Conservation (phyloP, 2,113 vertebrate species). For the Megatriorchis doriae region DNA sequence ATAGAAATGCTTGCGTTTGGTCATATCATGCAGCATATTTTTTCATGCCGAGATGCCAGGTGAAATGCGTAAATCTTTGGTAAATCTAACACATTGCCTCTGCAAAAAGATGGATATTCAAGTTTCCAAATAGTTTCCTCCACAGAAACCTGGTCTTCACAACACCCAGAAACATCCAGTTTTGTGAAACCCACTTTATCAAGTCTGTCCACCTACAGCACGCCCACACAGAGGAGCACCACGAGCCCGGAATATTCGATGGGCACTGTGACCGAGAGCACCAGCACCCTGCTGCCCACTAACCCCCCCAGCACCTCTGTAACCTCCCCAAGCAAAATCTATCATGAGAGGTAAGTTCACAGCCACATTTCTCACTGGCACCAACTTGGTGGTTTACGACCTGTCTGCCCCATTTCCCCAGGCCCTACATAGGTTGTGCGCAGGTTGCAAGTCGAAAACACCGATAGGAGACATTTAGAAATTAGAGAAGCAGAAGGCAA, state of each 20-base stretch:
- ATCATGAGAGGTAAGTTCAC: neutral
- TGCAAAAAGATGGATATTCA: neutral
- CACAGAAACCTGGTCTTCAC: neutral
- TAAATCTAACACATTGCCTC: accelerated
- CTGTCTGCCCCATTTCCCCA: accelerated
- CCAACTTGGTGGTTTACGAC: accelerated
- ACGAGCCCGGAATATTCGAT: accelerated
- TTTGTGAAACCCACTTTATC: neutral
- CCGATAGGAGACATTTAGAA: accelerated
- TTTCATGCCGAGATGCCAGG: accelerated
- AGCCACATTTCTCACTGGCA: accelerated
- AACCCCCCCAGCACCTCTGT: neutral
- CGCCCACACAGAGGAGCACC: neutral
- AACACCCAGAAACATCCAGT: neutral
- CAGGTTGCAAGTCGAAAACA: neutral
- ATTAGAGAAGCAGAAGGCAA: neutral
- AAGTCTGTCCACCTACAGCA: neutral
- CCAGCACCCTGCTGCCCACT: neutral
- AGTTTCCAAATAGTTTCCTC: neutral
- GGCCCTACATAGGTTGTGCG: neutral
- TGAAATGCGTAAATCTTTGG: neutral
- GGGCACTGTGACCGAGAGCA: neutral
- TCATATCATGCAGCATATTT: neutral
- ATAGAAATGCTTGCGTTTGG: neutral
- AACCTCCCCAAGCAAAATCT: neutral